These are phyloP conservation scores for Lepetodrilus schrolli DNA, from an alignment of 2,888 invertebrate genomes.

Conservation along the genomic window DNA sequence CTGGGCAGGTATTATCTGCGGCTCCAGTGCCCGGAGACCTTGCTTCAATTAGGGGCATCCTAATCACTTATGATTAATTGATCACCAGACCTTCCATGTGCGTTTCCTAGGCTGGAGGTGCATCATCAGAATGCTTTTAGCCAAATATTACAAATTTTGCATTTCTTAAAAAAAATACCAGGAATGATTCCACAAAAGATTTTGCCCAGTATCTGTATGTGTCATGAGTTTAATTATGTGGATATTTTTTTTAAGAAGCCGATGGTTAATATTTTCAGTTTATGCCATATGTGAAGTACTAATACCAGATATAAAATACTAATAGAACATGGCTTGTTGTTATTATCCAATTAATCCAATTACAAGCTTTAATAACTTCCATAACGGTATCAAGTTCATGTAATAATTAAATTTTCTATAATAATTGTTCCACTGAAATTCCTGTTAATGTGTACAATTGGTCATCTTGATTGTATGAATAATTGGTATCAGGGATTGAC, in stretches of 20 bases:
- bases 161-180: not conserved
- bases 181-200: not conserved
- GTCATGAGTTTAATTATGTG: no score
- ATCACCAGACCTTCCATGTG: constrained; percentile 3
- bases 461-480: constrained; percentile 12
- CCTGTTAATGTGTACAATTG: constrained; percentile 4
- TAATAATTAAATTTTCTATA: constrained; percentile 12
- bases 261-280: no score
- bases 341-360: not conserved
- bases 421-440: not conserved
- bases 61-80: constrained; percentile 26
- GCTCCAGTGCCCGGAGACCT: not conserved
- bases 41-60: not conserved
- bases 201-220: no score
- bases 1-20: not conserved
- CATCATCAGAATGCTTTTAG: not conserved
- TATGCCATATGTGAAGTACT: no score
- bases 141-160: not conserved
- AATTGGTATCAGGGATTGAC: not conserved
- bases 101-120: not conserved
- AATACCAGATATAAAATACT: no score
- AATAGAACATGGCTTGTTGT: not conserved
- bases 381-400: constrained; percentile 10
- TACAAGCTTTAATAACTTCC: not conserved
- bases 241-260: no score